Conservation (phyloP, 2,797 vertebrate genomes). For the Pseudotriccus pelzelni region DNA sequence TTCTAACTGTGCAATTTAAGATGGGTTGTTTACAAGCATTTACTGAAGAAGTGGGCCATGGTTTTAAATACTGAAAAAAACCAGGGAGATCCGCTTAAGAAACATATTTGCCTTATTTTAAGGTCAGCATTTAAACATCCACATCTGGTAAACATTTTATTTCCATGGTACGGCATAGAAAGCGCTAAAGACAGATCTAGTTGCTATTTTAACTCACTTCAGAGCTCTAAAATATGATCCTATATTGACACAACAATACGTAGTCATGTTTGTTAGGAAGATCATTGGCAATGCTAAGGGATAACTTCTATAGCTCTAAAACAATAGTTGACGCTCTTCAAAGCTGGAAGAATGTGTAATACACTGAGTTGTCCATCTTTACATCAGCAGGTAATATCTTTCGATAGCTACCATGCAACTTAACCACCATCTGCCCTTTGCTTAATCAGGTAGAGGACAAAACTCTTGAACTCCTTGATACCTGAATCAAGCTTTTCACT, state of each 20-base stretch:
- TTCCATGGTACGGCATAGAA: neutral
- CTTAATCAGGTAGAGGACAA: neutral
- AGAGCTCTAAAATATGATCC: neutral
- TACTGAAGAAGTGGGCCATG: neutral
- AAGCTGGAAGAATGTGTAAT: neutral
- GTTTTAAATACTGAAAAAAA: neutral
- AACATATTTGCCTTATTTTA: constrained; percentile 25
- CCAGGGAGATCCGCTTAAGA: neutral
- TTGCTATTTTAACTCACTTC: constrained; percentile 10
- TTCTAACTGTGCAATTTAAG: neutral
- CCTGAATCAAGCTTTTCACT: neutral
- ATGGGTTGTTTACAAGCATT: neutral
- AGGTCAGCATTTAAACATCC: constrained; percentile 28
- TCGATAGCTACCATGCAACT: neutral
- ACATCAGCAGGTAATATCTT: neutral
- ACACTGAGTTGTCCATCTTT: neutral
- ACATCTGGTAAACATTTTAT: constrained; percentile 13
- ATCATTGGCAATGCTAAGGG: neutral
- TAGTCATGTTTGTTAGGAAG: neutral
- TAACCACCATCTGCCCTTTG: neutral
- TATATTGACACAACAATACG: neutral
- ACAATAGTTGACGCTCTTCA: neutral
- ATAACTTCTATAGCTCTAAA: neutral
- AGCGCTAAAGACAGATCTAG: neutral
- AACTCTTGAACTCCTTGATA: neutral